Conservation (phyloP, 2,113 vertebrate genomes). For the Thalassarche chlororhynchos region DNA sequence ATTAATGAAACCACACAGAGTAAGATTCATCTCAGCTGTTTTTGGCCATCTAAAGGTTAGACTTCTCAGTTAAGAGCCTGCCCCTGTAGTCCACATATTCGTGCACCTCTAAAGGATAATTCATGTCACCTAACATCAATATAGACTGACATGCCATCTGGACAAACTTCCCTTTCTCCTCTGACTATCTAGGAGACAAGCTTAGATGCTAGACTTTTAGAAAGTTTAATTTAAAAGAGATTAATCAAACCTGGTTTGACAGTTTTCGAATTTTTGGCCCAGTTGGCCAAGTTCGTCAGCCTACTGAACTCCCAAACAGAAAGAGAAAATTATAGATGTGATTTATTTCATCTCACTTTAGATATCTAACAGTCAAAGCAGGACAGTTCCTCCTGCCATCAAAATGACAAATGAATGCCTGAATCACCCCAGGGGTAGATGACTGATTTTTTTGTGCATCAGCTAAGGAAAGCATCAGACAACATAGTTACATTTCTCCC, state of each 20-base stretch:
- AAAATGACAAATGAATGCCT: background rate
- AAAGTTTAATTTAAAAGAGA: background rate
- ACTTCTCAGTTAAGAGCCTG: background rate
- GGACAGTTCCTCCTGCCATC: background rate
- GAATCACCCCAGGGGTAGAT: background rate
- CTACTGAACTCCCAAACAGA: background rate
- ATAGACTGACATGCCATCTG: background rate
- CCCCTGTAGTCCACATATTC: background rate
- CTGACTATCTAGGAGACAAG: background rate
- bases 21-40: conserved; percentile 2
- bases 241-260: rapidly evolving
- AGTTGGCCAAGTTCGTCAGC: background rate
- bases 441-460: background rate
- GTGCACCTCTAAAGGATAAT: background rate
- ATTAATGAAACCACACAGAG: conserved; percentile 17
- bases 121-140: background rate
- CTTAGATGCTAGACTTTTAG: background rate
- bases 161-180: background rate
- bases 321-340: background rate
- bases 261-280: background rate
- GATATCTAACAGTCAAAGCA: background rate
- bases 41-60: background rate
- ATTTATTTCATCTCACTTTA: background rate
- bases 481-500: background rate
- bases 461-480: background rate